Base-by-base conservation (phyloP, 2,797 vertebrate species). In the Cryptoprocta ferox region DNA sequence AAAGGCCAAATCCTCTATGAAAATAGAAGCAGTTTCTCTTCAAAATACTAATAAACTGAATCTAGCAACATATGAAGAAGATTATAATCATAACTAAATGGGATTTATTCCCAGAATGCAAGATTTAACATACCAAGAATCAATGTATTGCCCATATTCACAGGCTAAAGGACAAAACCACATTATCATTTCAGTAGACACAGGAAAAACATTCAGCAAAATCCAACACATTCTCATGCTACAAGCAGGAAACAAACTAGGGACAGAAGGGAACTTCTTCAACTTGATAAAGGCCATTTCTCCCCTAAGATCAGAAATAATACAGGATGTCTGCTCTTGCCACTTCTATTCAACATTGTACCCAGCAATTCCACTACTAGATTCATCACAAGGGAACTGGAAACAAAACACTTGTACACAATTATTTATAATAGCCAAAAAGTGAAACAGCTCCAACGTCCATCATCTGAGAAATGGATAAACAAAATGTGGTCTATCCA, bases 1-100 rank as follows among this genome's bases (percentile, higher is more conserved):
- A 66, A 45, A 73, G 28, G 53, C 28, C 53, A 48, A 15, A 66
- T 73, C 6, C 56, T 37, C 21, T 37, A 63, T 45, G 37, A 7
- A 73, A 86, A 96, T n/a, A 65, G 75, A 59, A 81, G 68, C n/a
- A 81, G 80, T 66, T 73, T 96, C 37, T 65, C 56, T 75, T 86
- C 26, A 94, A 76, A 73, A 80, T 90, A 80, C 19, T 80, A 71
- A n/a, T 9, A 48, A 50, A 48, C 32, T 37, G 80, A 65, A 50
- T 79, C 65, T 85, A 63, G 30, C 35, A 84, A 45, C 6, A 85
- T 37, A 63, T 53, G 32, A 63, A 75, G 66, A 66, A n/a, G 28
- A 59, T 86, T 28, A 39, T 24, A 26, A 39, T 5, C 21, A 11
- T n/a, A 39, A 80, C 14, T 88, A 61, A 80, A 39, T 73, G n/a